phyloP scores from a whole-genome alignment of 2,888 invertebrate species.

The Cantharis lateralis region DNA sequence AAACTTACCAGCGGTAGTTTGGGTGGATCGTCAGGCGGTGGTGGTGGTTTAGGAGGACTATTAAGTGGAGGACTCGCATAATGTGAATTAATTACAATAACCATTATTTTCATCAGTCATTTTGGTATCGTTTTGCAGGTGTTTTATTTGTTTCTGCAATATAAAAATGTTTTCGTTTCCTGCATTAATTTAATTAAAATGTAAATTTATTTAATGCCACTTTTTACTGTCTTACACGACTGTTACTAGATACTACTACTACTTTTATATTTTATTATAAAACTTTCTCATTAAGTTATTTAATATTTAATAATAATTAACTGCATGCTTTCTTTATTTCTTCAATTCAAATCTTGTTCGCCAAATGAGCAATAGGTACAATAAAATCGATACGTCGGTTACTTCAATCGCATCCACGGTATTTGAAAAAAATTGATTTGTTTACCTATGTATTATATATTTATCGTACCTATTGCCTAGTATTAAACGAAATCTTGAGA shows the following conservation, averaged over 20 bases:
- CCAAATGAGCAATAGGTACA: not conserved
- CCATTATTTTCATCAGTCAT: not conserved
- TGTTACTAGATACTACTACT: not conserved
- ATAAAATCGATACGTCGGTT: not conserved
- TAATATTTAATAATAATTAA: not conserved
- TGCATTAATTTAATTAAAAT: not conserved
- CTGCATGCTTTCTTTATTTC: not conserved
- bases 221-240: not conserved
- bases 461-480: not conserved
- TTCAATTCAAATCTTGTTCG: not conserved
- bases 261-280: not conserved
- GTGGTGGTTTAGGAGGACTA: conserved; percentile 17
- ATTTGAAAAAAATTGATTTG: not conserved
- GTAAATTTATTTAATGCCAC: not conserved
- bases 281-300: not conserved
- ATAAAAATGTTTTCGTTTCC: not conserved
- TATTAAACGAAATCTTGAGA: not conserved
- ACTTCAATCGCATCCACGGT: not conserved
- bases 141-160: not conserved
- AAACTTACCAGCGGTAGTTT: conserved; percentile 63
- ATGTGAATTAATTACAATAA: not conserved
- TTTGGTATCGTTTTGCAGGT: not conserved
- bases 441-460: not conserved
- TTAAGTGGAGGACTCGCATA: conserved; percentile 12
- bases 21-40: conserved; percentile 42